Conservation (phyloP, 2,888 invertebrate species). For the Brachyptera putata region DNA sequence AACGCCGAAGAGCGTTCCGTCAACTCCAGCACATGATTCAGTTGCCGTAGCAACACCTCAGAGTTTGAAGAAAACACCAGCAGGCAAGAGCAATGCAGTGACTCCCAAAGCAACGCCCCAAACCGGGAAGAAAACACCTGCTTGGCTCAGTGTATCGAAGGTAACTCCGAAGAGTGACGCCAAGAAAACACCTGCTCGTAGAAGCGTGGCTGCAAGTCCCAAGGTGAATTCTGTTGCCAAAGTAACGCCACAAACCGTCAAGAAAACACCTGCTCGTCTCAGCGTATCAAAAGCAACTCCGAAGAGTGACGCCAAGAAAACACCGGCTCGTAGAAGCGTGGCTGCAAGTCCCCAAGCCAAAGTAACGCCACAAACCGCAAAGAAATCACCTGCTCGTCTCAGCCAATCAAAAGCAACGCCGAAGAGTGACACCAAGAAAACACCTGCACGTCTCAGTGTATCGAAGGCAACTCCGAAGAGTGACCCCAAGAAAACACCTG, state of each 20-base stretch:
- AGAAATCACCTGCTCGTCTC: neutral
- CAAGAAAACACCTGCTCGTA: neutral
- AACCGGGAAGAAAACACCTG: neutral
- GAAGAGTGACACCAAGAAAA: neutral
- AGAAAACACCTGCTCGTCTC: neutral
- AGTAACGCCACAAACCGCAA: neutral
- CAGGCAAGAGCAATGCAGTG: neutral
- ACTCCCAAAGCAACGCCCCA: neutral
- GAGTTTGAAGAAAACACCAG: neutral
- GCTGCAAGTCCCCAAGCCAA: neutral
- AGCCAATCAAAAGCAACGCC: neutral
- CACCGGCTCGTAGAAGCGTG: neutral
- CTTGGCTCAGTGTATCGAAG: neutral
- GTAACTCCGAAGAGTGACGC: neutral
- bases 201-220: neutral
- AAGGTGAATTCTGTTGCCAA: too few species aligned
- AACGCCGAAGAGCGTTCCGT: neutral
- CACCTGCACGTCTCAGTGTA: neutral
- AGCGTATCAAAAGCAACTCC: neutral
- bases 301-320: neutral
- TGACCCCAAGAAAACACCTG: neutral
- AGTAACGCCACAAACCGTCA: neutral
- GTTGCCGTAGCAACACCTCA: neutral
- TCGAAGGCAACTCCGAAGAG: neutral
- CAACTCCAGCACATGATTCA: too few species aligned